These are phyloP conservation scores for Mechanitis mazaeus DNA, from an alignment of 2,888 invertebrate species.

Conservation along the genomic window DNA sequence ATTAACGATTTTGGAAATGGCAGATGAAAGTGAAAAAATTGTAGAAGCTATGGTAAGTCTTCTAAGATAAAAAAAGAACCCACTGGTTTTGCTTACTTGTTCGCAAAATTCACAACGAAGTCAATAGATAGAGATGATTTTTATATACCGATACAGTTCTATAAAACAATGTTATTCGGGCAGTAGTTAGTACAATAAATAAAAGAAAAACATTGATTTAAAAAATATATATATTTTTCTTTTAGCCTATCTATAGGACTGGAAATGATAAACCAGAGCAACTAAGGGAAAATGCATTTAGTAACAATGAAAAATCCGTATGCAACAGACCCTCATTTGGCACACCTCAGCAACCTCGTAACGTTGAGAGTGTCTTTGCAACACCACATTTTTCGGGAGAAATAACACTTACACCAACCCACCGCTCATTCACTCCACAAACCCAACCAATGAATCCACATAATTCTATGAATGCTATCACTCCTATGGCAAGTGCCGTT, in stretches of 20 bases:
- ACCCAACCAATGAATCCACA: conserved; percentile 70
- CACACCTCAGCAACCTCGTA: not conserved
- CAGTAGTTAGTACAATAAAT: no score
- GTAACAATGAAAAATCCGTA: no score
- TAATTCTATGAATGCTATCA: conserved; percentile 70
- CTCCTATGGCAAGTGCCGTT: conserved; percentile 71
- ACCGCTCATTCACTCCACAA: conserved; percentile 58
- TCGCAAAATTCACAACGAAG: no score
- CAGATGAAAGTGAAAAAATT: no score
- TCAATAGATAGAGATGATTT: no score
- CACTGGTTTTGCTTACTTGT: no score
- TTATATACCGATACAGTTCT: no score
- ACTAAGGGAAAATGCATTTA: not conserved
- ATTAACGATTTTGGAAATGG: no score
- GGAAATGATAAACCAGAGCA: not conserved
- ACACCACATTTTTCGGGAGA: conserved; percentile 44
- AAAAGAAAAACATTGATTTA: not conserved
- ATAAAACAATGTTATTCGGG: no score
- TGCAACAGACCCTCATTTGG: not conserved
- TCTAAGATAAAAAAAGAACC: no score
- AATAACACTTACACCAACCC: conserved; percentile 61
- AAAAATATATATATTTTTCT: not conserved
- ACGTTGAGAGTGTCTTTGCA: conserved; percentile 19
- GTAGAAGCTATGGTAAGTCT: no score
- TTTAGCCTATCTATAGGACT: not conserved